A percentile compares a stretch with the other conserved stretches of the same genome.
These are phyloP conservation scores for Pinna nobilis DNA, from an alignment of 1,140 invertebrate species.

Conservation along the genomic window DNA sequence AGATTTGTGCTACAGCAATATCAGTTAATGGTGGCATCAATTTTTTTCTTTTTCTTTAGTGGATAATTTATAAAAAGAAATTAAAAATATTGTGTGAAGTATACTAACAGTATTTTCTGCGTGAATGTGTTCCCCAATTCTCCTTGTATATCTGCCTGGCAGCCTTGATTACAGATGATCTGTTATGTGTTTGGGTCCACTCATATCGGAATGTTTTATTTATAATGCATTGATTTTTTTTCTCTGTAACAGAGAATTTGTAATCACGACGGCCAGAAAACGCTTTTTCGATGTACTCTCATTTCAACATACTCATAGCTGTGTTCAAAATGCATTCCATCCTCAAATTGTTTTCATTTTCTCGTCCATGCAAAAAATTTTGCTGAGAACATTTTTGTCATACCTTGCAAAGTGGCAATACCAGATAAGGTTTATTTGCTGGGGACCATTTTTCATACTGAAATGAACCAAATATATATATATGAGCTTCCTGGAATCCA, in stretches of 20 bases:
- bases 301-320: constrained; percentile 30
- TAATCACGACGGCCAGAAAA: background rate
- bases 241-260: constrained; percentile 35
- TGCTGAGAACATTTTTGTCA: background rate
- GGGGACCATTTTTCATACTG: constrained; percentile 42
- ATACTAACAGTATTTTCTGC: constrained; percentile 17
- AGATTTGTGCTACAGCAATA: constrained; percentile 9
- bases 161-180: constrained; percentile 9
- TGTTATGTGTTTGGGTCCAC: constrained; percentile 49
- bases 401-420: constrained; percentile 39
- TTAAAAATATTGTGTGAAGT: constrained; percentile 1
- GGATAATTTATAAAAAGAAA: constrained; percentile 3
- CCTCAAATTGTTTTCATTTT: constrained; percentile 22
- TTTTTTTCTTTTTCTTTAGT: constrained; percentile 18
- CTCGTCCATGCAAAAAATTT: background rate
- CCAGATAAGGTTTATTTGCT: constrained; percentile 35
- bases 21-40: background rate
- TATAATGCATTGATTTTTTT: constrained; percentile 44
- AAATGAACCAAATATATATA: constrained; percentile 42
- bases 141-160: background rate
- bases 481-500: constrained; percentile 12
- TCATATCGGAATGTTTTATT: constrained; percentile 46
- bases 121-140: constrained; percentile 18
- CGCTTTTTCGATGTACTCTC: constrained; percentile 14
- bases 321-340: constrained; percentile 49